Base-by-base conservation (phyloP, 2,797 vertebrate species). In the Aselliscus stoliczkanus region DNA sequence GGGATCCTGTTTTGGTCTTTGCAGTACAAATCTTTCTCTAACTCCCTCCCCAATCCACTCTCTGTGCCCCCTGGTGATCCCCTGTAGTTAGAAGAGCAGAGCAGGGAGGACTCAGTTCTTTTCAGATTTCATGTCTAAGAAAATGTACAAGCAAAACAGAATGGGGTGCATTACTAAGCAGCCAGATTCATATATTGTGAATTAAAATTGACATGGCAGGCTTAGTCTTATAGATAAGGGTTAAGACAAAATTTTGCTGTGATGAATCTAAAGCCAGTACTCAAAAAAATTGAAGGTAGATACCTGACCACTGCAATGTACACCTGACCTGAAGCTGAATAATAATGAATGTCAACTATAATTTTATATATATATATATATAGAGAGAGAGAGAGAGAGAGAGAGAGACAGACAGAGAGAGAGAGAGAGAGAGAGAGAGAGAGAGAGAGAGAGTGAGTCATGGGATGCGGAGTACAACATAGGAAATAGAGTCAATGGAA, bases 51-150 rank as follows among this genome's bases (percentile, higher is more conserved):
- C 6, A 34, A 0, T 8, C 17, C 14, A 64, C 29, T 7, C 14
- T 7, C n/a, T 73, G 6, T 39, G 27, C 7, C 75, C 12, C 0
- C 20, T 76, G 82, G 47, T 73, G 73, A 39, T 58, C 81, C 18
- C 18, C 60, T 64, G n/a, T 67, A 62, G 23, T 73, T 96, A 90
- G 85, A 88, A 88, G 42, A 84, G 18, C 47, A 21, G 18, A 91
- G 72, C 39, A 23, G 3, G 11, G 69, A 65, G 80, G 69, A 58
- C 42, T 67, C 75, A 80, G 34, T 85, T 91, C 86, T 93, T 44
- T 85, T 81, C 70, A 95, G 69, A 88, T 93, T 96, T 94, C 42
- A 25, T 50, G 27, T 94, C 89, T 93, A 88, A 95, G 82, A 94
- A 93, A 91, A 96, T 58, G 56, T 58, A 44, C 47, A 75, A 65